phyloP scores from a whole-genome alignment of 2,888 invertebrate species.

The Trissolcus brochymenae region DNA sequence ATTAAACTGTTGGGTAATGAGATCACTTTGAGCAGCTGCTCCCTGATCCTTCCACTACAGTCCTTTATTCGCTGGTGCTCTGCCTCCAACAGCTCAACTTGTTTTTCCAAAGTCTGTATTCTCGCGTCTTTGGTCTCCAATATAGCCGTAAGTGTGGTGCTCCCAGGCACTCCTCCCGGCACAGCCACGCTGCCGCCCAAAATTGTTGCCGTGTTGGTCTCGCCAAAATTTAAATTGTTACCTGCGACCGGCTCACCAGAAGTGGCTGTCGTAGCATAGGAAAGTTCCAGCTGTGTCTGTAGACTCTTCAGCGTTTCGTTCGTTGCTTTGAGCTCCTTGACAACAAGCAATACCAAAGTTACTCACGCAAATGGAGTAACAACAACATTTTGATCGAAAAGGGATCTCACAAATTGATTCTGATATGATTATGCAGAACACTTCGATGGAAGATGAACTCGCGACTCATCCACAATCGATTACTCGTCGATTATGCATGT shows the following conservation, averaged over 20 bases:
- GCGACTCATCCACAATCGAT: slow-evolving; percentile 43
- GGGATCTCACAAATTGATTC: slow-evolving; percentile 17
- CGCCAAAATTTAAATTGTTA: slow-evolving; percentile 63
- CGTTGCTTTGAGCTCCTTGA: slow-evolving; percentile 89
- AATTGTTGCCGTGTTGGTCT: slow-evolving; percentile 64
- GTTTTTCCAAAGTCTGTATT: slow-evolving; percentile 91
- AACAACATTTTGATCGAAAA: slow-evolving; percentile 18
- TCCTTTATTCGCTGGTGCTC: slow-evolving; percentile 82
- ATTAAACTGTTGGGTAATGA: slow-evolving; percentile 69
- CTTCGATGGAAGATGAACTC: slow-evolving; percentile 11
- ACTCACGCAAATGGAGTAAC: slow-evolving; percentile 63
- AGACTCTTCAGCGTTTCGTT: slow-evolving; percentile 90
- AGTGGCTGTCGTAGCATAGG: slow-evolving; percentile 80
- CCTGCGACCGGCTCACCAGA: slow-evolving; percentile 72
- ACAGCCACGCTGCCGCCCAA: slow-evolving; percentile 74
- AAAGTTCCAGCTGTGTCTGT: slow-evolving; percentile 87
- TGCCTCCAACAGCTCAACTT: slow-evolving; percentile 87
- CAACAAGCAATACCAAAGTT: slow-evolving; percentile 73
- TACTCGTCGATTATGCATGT: slow-evolving; percentile 50
- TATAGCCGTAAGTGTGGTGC: slow-evolving; percentile 86
- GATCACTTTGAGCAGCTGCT: slow-evolving; percentile 71
- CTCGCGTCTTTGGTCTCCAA: slow-evolving; percentile 91
- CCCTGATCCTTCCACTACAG: slow-evolving; percentile 72
- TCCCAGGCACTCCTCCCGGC: slow-evolving; percentile 78
- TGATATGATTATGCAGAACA: slow-evolving; percentile 34